Evolutionary conservation across 2,797 vertebrate species (phyloP), one percentile per base, ranked within the genome.

Genomic region (Xerus rutilus): DNA sequence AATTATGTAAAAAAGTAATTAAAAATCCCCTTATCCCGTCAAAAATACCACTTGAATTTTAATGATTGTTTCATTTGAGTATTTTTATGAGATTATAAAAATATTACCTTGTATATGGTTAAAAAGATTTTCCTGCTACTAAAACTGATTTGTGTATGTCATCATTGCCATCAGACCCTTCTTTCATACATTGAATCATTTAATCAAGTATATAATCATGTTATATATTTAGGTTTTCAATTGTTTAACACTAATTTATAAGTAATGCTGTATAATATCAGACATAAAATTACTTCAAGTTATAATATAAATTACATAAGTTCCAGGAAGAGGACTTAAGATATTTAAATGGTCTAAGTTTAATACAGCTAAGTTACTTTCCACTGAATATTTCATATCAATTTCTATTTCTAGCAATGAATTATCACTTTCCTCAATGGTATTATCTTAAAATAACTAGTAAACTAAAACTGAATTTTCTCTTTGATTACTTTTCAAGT

Each of bases 321-420:
- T 81, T 74, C 17, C 10, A 77, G 89, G n/a, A 89, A 93, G 8
- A 77, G 21, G 9, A 49, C 59, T 77, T 82, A 67, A 91, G 20
- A 1, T 81, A 17, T 85, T 93, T 93, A 76, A 73, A 74, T 81
- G 5, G n/a, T 72, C 93, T 91, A 81, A 90, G 15, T 11, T 82
- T 96, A 91, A 70, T 79, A 52, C 0, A 93, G 45, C 6, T 73
- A 94, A 85, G 54, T 95, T 84, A 76, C 69, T 89, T 89, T 89
- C 32, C 64, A 74, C 82, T 64, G 52, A 10, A 49, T 70, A 94
- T 79, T 89, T 91, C 12, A 91, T 89, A 85, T 93, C 25, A 86
- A 91, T 91, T 94, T 92, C 92, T 90, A 84, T 90, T 95, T 21
- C 30, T 43, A 70, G 14, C 1, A 93, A 21, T 49, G 92, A 82